A percentile compares a stretch with the other conserved stretches of the same genome.
phyloP scores from a whole-genome alignment of 2,888 invertebrate species.

The Pyrochroa serraticornis region DNA sequence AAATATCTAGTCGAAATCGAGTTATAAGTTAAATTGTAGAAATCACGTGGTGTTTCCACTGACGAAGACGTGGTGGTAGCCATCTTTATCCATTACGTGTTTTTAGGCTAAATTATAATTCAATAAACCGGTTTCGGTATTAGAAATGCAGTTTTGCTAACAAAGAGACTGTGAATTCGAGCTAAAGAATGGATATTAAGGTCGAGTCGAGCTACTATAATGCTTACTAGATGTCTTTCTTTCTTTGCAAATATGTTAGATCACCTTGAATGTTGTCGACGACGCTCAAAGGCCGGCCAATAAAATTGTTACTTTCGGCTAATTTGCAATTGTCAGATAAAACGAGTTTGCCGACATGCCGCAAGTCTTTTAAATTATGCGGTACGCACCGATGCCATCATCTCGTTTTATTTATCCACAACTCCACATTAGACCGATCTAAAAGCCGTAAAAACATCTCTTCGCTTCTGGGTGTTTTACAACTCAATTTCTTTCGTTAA shows the following conservation, averaged over 20 bases:
- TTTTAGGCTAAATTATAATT: conserved; percentile 58
- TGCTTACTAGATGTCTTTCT: conserved; percentile 38
- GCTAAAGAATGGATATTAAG: conserved; percentile 55
- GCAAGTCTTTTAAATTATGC: too few species aligned
- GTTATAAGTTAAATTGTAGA: too few species aligned
- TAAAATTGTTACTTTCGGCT: conserved; percentile 50
- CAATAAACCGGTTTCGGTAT: conserved; percentile 57
- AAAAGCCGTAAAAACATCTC: too few species aligned
- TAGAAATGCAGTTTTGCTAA: conserved; percentile 55
- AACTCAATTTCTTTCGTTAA: too few species aligned
- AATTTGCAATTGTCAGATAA: conserved; percentile 43
- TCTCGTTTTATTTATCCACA: too few species aligned
- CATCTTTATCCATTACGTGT: conserved; percentile 49
- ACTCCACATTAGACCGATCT: too few species aligned
- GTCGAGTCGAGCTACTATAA: conserved; percentile 42
- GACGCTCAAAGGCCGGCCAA: conserved; percentile 44
- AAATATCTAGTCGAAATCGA: too few species aligned
- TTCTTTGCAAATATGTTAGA: conserved; percentile 52
- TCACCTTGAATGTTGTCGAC: conserved; percentile 42
- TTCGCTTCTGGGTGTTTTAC: too few species aligned
- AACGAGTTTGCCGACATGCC: conserved; percentile 40
- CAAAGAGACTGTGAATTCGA: conserved; percentile 55
- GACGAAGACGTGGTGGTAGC: conserved; percentile 34
- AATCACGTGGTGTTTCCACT: conserved; percentile 25
- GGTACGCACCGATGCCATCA: too few species aligned